Evolutionary conservation across 2,888 invertebrate species (phyloP), one percentile per base, ranked within the genome.

Genomic region (Drosophila bunnanda): DNA sequence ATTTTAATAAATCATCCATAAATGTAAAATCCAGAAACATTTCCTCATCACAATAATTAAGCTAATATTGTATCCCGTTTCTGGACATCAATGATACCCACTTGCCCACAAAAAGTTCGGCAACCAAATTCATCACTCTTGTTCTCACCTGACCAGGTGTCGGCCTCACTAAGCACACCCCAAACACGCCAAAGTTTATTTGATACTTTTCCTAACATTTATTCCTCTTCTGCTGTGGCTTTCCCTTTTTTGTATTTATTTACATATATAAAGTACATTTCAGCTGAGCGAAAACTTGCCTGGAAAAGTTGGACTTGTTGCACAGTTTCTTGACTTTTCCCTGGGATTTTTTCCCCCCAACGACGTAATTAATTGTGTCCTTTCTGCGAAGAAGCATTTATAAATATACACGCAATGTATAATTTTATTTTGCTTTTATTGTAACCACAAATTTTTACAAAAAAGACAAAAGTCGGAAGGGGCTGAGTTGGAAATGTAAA

Each of bases 291-390:
- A 34, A 67, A 85, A 74, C 69, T 65, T 66, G 67, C 61, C 46
- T 53, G 68, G 64, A 75, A 59, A 80, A 77, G 72, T 82, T 82
- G 15, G 74, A 85, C 86, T 83, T 83, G 83, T 83, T 83, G 82
- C 88, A 70, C 79, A 69, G 70, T 79, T 69, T 46, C 61, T 68
- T 69, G 55, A 52, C 25, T 61, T 64, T 65, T 62, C 30, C 34
- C 4, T 50, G 13, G 39, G 20, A 25, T 64, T 71, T 50, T 48
- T 61, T n/a, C n/a, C 32, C 17, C 54, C 15, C 43, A 54, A 50
- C 50, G 34, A 60, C 67, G 70, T 72, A 83, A 88, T 83, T 85
- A 88, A 85, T 83, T 83, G 82, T 83, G 82, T 82, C 82, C 80
- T 58, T 82, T 77, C 80, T 84, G 43, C 58, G 60, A 67, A 30